These are phyloP conservation scores for Syrphus vitripennis DNA, from an alignment of 2,888 invertebrate species.

Conservation along the genomic window DNA sequence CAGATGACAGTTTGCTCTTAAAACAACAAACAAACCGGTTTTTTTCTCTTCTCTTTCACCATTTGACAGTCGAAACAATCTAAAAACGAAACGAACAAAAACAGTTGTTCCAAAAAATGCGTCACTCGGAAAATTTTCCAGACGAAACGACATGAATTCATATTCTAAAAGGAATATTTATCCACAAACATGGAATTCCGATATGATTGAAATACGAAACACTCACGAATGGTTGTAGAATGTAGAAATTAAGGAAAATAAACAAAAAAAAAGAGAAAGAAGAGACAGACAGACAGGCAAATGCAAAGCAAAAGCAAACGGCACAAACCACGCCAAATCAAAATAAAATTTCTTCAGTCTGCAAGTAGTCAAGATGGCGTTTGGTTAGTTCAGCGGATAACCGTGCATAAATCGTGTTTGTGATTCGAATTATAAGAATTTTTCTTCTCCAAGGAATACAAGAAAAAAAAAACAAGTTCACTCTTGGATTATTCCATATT, in stretches of 20 bases:
- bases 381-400: slow-evolving; percentile 48
- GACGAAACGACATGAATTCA: too few species aligned
- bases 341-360: slow-evolving; percentile 65
- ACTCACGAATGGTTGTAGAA: slow-evolving; percentile 6
- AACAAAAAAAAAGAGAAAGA: slow-evolving; percentile 7
- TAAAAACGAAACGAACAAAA: slow-evolving; percentile 35
- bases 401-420: slow-evolving; percentile 4
- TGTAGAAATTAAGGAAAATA: slow-evolving; percentile 22
- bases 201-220: slow-evolving; percentile 8
- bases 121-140: slow-evolving; percentile 43
- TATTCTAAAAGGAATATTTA: too few species aligned
- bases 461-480: slow-evolving; percentile 14
- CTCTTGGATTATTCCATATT: slow-evolving; percentile 6
- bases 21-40: not conserved
- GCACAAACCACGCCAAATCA: slow-evolving; percentile 65
- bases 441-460: not conserved
- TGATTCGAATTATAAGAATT: slow-evolving; percentile 5
- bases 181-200: too few species aligned
- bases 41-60: not conserved
- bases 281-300: not conserved
- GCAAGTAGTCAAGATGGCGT: slow-evolving; percentile 66
- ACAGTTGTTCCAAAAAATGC: slow-evolving; percentile 3
- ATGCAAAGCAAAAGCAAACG: slow-evolving; percentile 34
- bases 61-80: slow-evolving; percentile 13
- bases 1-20: slow-evolving; percentile 34